phyloP scores from a whole-genome alignment of 2,888 invertebrate genomes.

The Eustalomyia histrio region DNA sequence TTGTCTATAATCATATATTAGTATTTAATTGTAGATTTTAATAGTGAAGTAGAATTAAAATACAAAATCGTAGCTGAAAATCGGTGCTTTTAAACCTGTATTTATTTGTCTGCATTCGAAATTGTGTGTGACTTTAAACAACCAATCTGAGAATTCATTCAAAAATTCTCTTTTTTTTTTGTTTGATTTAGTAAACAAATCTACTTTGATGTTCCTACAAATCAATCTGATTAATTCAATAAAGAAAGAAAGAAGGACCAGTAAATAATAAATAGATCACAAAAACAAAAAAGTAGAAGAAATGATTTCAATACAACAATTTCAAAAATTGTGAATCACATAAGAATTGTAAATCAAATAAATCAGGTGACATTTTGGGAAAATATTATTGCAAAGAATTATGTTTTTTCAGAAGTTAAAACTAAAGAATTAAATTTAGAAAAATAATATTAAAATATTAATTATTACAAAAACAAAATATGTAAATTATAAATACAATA shows the following conservation, averaged over 20 bases:
- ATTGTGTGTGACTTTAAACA: slow-evolving; percentile 9
- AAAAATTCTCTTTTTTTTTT: neutral
- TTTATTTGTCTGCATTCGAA: slow-evolving; percentile 75
- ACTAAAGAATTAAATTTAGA: slow-evolving; percentile 44
- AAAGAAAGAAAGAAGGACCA: neutral
- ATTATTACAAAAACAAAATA: slow-evolving; percentile 6
- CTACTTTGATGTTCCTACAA: neutral
- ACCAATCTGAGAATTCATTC: neutral
- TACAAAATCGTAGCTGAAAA: slow-evolving; percentile 79
- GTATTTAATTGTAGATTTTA: slow-evolving; percentile 62
- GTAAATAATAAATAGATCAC: slow-evolving; percentile 1
- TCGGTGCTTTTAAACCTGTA: slow-evolving; percentile 80
- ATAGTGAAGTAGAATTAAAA: slow-evolving; percentile 68
- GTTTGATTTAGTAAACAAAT: neutral
- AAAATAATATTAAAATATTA: slow-evolving; percentile 33
- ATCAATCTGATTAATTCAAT: neutral
- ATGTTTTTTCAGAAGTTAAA: slow-evolving; percentile 63
- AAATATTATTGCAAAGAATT: slow-evolving; percentile 65
- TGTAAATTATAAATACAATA: slow-evolving; percentile 12
- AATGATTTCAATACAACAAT: slow-evolving; percentile 12
- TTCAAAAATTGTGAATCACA: slow-evolving; percentile 16
- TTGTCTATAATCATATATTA: slow-evolving; percentile 50
- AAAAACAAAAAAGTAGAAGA: neutral
- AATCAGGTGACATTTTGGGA: slow-evolving; percentile 61
- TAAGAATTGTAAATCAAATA: slow-evolving; percentile 42